These are phyloP conservation scores for Hirtodrosophila histrioides DNA, from an alignment of 2,888 invertebrate genomes.

Conservation along the genomic window DNA sequence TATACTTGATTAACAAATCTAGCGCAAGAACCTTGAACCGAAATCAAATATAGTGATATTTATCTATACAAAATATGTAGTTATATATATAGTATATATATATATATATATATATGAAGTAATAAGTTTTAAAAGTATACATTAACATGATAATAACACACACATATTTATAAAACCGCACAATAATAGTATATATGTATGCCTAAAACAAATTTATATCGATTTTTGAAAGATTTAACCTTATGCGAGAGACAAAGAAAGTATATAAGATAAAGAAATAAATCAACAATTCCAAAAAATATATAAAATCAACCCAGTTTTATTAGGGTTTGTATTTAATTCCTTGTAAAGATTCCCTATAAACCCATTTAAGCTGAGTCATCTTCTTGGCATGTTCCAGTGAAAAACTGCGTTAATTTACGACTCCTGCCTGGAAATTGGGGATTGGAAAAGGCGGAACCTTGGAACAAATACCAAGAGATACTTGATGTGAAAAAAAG, in stretches of 20 bases:
- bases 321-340: constrained; percentile 11
- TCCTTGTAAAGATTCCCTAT: constrained; percentile 13
- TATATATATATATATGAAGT: constrained; percentile 57
- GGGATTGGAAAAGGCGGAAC: constrained; percentile 39
- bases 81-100: constrained; percentile 61
- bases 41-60: constrained; percentile 80
- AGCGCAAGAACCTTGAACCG: constrained; percentile 66
- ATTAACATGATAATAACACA: constrained; percentile 18
- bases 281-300: constrained; percentile 36
- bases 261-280: constrained; percentile 36
- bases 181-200: constrained; percentile 28
- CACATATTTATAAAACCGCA: constrained; percentile 48
- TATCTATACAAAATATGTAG: constrained; percentile 63
- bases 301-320: constrained; percentile 20
- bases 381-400: constrained; percentile 37
- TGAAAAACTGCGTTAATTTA: constrained; percentile 61
- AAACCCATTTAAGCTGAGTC: constrained; percentile 34
- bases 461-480: constrained; percentile 20
- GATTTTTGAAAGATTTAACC: constrained; percentile 50
- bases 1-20: constrained; percentile 33
- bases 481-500: constrained; percentile 11
- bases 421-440: constrained; percentile 32
- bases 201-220: constrained; percentile 28
- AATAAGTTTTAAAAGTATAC: constrained; percentile 38
- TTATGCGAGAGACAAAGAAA: constrained; percentile 17